Evolutionary conservation across 2,797 vertebrate genomes (phyloP).

Genomic region (Eospalax fontanierii): DNA sequence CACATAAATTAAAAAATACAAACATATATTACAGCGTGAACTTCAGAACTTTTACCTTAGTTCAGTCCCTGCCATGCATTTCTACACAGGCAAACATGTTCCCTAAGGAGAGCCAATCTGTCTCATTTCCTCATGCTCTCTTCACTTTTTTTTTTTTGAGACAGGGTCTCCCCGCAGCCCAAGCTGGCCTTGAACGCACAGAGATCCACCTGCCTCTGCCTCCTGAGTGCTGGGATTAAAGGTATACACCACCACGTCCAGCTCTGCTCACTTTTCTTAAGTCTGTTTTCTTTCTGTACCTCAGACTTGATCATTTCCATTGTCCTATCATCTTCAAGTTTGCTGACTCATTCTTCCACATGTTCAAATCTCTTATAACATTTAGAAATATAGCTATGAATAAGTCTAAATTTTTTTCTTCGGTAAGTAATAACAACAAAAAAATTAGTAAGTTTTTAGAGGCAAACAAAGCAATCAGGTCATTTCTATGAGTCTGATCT

Average conservation of each 20-base stretch:
- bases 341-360: background rate
- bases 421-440: background rate
- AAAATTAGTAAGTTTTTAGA: background rate
- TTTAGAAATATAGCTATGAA: background rate
- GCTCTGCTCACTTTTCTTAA: background rate
- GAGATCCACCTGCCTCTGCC: no score
- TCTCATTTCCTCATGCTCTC: no score
- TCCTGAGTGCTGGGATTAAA: no score
- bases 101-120: fast-evolving
- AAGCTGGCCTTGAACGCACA: no score
- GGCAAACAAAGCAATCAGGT: background rate
- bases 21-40: background rate
- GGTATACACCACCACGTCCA: no score
- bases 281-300: background rate
- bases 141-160: no score
- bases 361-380: background rate
- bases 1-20: background rate
- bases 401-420: background rate
- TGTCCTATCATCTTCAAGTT: background rate
- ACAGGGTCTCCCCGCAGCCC: no score
- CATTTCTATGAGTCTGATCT: background rate
- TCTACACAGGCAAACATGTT: no score
- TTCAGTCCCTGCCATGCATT: background rate
- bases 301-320: background rate
- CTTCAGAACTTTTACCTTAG: background rate